Evolutionary conservation across 2,113 vertebrate species (phyloP).

Genomic region (Microcebus murinus): DNA sequence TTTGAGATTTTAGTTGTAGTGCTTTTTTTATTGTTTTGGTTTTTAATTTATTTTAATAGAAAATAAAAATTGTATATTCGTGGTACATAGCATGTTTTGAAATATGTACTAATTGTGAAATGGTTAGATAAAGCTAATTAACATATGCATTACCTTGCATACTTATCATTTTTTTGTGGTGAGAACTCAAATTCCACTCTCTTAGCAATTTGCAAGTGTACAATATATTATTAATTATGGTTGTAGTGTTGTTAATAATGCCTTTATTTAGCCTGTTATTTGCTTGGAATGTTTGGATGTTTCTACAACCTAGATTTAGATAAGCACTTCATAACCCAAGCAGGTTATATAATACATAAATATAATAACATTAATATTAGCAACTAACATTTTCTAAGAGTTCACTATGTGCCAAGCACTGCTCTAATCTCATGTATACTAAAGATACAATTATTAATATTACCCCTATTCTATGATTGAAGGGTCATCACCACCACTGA

Average conservation of each 20-base stretch:
- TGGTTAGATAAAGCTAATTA: not conserved
- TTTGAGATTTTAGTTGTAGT: not conserved
- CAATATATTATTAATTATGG: not conserved
- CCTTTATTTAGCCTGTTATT: not conserved
- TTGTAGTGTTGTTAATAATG: not conserved
- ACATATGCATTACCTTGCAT: not conserved
- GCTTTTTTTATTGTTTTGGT: not conserved
- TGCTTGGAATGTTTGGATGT: not conserved
- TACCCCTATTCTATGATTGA: not conserved
- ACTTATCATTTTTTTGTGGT: not conserved
- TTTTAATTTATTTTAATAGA: not conserved
- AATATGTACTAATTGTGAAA: not conserved
- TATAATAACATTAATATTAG: not conserved
- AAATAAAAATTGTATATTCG: not conserved
- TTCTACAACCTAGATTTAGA: slow-evolving; percentile 11
- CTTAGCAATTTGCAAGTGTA: not conserved
- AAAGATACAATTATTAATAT: not conserved
- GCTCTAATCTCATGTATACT: not conserved
- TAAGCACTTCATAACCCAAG: not conserved
- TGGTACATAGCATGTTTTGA: not conserved
- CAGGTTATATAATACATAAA: not conserved
- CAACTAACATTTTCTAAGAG: not conserved
- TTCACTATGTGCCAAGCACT: not conserved
- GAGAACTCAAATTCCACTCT: not conserved
- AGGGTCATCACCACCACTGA: not conserved